Evolutionary conservation across 2,888 invertebrate genomes (phyloP).

Genomic region (Mesorhabditis belari): DNA sequence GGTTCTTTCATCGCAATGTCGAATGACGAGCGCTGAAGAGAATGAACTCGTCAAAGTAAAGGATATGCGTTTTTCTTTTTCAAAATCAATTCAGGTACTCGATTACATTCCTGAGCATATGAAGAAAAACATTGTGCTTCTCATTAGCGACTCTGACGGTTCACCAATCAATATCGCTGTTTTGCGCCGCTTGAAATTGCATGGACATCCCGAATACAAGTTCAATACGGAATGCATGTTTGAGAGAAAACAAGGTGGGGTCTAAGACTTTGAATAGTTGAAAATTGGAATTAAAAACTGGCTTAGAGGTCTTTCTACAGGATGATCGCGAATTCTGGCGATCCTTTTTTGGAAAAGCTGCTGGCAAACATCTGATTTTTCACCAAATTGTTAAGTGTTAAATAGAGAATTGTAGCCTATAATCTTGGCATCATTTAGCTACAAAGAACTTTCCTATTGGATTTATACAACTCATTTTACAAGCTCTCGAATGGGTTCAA

Average conservation of each 20-base stretch:
- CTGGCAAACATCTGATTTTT: too few relatives aligned
- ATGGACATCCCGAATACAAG: constrained; percentile 7
- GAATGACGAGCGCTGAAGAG: constrained; percentile 29
- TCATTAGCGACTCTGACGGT: constrained; percentile 7
- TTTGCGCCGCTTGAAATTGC: constrained; percentile 12
- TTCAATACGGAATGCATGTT: constrained; percentile 7
- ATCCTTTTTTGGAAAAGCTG: too few relatives aligned
- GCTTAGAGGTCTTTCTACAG: too few relatives aligned
- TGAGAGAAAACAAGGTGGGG: constrained; percentile 3
- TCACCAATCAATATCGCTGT: constrained; percentile 2
- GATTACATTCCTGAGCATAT: constrained; percentile 11
- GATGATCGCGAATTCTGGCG: too few relatives aligned
- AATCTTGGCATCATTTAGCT: too few relatives aligned
- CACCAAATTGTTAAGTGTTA: too few relatives aligned
- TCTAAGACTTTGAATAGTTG: too few relatives aligned
- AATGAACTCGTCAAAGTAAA: constrained; percentile 26
- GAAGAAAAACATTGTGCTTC: constrained; percentile 9
- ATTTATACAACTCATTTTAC: too few relatives aligned
- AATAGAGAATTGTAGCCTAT: too few relatives aligned
- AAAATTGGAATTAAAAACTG: too few relatives aligned
- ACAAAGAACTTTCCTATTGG: too few relatives aligned
- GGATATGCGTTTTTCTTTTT: constrained; percentile 1
- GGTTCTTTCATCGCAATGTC: constrained; percentile 26
- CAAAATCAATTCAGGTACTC: constrained; percentile 10
- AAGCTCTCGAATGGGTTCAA: too few relatives aligned